Conservation (phyloP, 2,888 invertebrate species). For the Phragmatobia fuliginosa region DNA sequence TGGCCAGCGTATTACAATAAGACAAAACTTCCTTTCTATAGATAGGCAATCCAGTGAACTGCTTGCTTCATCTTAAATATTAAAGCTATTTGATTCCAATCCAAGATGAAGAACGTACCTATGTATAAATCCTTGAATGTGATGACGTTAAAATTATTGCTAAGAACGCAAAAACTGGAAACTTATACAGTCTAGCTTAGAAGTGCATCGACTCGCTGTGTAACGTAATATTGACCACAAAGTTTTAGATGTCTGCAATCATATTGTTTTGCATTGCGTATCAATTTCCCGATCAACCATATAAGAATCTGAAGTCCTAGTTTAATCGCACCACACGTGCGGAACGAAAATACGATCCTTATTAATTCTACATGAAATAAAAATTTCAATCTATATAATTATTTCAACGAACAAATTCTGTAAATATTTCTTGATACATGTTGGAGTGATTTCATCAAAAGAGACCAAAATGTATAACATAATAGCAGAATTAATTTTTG, state of each 20-base stretch:
- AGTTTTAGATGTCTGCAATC: slow-evolving; percentile 34
- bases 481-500: too few species aligned
- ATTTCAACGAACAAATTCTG: too few species aligned
- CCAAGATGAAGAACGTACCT: too few species aligned
- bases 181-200: not conserved
- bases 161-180: not conserved
- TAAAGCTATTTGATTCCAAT: too few species aligned
- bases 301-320: not conserved
- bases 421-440: too few species aligned
- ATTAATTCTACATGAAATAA: not conserved
- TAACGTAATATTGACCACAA: slow-evolving; percentile 51
- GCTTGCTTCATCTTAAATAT: not conserved
- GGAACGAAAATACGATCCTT: not conserved
- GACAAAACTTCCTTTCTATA: too few species aligned
- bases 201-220: slow-evolving; percentile 26
- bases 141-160: not conserved
- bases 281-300: slow-evolving; percentile 24
- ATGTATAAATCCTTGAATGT: not conserved
- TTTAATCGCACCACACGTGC: not conserved
- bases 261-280: slow-evolving; percentile 40
- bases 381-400: not conserved
- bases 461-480: not conserved
- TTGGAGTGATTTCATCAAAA: too few species aligned
- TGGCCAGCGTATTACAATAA: too few species aligned
- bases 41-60: too few species aligned